Evolutionary conservation across 2,113 vertebrate species (phyloP), one percentile per base, ranked within the genome.

Genomic region (Silurus glanis): DNA sequence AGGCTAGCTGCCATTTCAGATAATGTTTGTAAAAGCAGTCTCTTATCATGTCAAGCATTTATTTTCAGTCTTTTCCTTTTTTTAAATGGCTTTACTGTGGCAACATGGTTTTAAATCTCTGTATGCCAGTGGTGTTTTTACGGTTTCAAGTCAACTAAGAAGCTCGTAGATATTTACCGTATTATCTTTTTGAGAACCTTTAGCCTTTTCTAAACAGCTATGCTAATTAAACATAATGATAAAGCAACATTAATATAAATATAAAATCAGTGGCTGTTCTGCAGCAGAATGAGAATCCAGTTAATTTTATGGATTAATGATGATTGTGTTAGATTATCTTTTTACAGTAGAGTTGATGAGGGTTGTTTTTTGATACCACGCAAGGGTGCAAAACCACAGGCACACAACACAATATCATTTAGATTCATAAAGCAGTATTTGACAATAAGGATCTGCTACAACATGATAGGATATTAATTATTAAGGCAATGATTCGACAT

Each of bases 91-190:
- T 55, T 59, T 17, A 75, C 19, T 25, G 25, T 14, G 2, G 21
- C 28, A 45, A 45, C 12, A 14, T 53, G 74, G 17, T 9, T 19
- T 53, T 64, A 45, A 25, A 69, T 58, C 8, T 59, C 7, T n/a
- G 5, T 16, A 6, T 56, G 72, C 49, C 21, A 79, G 13, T n/a
- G 4, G 67, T 64, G 61, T 6, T 79, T 82, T 82, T 72, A 21
- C 79, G 89, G 90, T 90, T 90, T 90, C 83, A 90, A 85, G 79
- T 83, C 90, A 79, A 47, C 0, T 19, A 83, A 74, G 87, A 47
- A 83, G 66, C 61, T 86, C 76, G 85, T 76, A 85, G 84, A 91
- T 88, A 67, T 69, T 71, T 61, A 2, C 37, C 2, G 37, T 2
- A 6, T 7, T 17, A 80, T 45, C 66, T 7, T 80, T 37, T 74